Conservation (phyloP, 2,888 invertebrate genomes). For the Sicus ferrugineus region DNA sequence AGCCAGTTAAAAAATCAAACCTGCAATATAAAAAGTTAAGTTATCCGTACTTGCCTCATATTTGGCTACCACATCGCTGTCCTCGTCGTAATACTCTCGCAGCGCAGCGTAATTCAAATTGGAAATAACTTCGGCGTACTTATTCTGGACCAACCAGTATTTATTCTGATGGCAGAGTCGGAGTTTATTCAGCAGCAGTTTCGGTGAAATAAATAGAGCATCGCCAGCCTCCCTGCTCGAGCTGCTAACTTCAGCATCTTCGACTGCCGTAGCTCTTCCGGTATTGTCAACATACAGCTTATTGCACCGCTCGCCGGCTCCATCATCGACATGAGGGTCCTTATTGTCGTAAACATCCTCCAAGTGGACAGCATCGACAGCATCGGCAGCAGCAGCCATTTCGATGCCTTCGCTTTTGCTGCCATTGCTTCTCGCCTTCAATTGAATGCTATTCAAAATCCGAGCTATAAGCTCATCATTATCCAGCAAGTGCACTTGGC, state of each 20-base stretch:
- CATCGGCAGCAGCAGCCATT: constrained; percentile 31
- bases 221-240: too few relatives aligned
- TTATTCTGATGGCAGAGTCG: constrained; percentile 64
- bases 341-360: constrained; percentile 25
- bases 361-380: constrained; percentile 27
- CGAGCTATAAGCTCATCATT: constrained; percentile 63
- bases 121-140: constrained; percentile 65
- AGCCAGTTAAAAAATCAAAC: background rate
- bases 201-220: constrained; percentile 57
- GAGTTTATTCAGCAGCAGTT: constrained; percentile 64
- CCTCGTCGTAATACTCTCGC: constrained; percentile 59
- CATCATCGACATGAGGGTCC: constrained; percentile 21
- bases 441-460: constrained; percentile 63
- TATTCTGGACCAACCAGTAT: constrained; percentile 66
- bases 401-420: constrained; percentile 21
- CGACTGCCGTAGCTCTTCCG: constrained; percentile 32
- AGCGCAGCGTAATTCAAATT: constrained; percentile 63
- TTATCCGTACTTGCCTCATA: constrained; percentile 62
- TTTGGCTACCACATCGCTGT: constrained; percentile 55
- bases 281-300: constrained; percentile 12
- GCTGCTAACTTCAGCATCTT: constrained; percentile 7
- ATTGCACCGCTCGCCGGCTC: constrained; percentile 20
- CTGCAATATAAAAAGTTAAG: background rate
- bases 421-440: constrained; percentile 54
- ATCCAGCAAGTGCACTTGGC: constrained; percentile 50